Base-by-base conservation (phyloP, 2,113 vertebrate species). In the Salminus brasiliensis region DNA sequence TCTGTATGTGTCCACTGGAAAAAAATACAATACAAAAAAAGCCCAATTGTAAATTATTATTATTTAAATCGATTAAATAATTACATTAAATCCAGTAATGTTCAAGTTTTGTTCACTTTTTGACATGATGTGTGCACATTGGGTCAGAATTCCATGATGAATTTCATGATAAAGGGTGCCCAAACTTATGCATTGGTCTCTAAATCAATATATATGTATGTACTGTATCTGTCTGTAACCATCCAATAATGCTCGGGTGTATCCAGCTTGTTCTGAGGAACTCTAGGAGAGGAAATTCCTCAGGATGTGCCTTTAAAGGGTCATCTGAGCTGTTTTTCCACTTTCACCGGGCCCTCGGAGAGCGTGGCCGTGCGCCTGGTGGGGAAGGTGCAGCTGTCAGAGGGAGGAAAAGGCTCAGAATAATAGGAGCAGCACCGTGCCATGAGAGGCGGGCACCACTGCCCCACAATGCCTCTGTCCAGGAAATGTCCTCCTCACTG, bases 271-370 rank as follows among this genome's bases (percentile, higher is more conserved):
- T 15, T n/a, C 15, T 21, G 10, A 49, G n/a, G 55, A 29, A 62
- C 39, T 59, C 36, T 29, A 16, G 27, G 78, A 1, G 16, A 77
- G 78, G 74, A 84, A 76, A 84, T 77, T 65, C 76, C 78, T 88
- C 85, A 88, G 88, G 89, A 88, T 87, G 84, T 87, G 47, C 82
- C 25, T 83, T 80, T 84, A 72, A 60, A 82, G 81, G 83, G 82
- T 81, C 80, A 85, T 79, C 62, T 30, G 41, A 55, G 72, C 82
- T 77, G 83, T 89, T 90, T 90, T 91, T 88, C 85, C 82, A 88
- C 87, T 89, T 90, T 89, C 80, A 75, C 88, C 87, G 25, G 66
- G 34, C 34, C 72, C 81, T 79, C 74, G 79, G 16, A 80, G 78
- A 80, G 45, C 74, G 45, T 65, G 49, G 76, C 0, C 83, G 15